Base-by-base conservation (phyloP, 2,113 vertebrate genomes). In the Caloenas nicobarica region DNA sequence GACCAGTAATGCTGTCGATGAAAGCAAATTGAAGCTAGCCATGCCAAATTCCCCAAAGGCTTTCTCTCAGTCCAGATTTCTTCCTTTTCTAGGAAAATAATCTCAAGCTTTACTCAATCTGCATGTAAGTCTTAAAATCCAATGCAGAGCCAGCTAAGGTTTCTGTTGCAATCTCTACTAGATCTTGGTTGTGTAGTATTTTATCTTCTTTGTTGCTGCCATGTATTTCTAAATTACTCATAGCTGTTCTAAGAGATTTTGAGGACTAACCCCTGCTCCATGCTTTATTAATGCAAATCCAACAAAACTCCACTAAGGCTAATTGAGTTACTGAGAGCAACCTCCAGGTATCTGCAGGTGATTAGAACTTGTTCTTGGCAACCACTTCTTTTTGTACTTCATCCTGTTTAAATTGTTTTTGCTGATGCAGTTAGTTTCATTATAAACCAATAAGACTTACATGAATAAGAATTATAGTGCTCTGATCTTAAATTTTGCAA, bases 201-300 rank as follows among this genome's bases (percentile, higher is more conserved):
- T 84, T 54, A 38, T 79, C 42, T 10, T 88, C 77, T 86, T 89
- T 70, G 91, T 88, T 90, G 38, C 76, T 56, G 0, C 60, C 6
- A 0, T 90, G 64, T 95, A 38, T 91, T 81, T 68, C 72, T 81
- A 48, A 95, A 88, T 89, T 71, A 64, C 60, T 81, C 86, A 10
- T 36, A 77, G 80, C 72, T 62, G 22, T 73, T 92, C 33, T 34
- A 4, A 34, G 76, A 90, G 88, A 91, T 92, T 81, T 86, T 81
- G 24, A 88, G 42, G 89, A 96, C 76, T 93, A 93, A 90, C 88
- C 82, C 26, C 38, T 90, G 82, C 58, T 83, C 90, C 88, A 81
- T 81, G 65, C 72, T 92, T 83, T 88, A 92, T 90, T 90, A 94
- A 90, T 92, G 90, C 83, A 95, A 97, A 95, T 96, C 93, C 93